These are phyloP conservation scores for Montipora efflorescens DNA, from an alignment of 64 coral and sea anemone genomes.

Conservation along the genomic window DNA sequence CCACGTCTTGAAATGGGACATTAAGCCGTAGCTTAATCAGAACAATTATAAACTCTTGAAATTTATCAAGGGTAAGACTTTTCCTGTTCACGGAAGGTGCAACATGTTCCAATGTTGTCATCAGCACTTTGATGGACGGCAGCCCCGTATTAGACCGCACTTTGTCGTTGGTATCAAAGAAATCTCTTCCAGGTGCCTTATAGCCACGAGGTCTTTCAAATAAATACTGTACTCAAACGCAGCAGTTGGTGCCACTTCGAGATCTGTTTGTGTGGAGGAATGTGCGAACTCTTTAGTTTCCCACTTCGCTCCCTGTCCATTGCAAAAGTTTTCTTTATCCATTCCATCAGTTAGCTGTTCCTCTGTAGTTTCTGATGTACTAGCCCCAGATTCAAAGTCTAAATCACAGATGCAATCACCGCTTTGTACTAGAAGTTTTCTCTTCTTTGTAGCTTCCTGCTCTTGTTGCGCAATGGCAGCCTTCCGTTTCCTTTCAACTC, in stretches of 20 bases:
- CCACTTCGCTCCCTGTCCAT: no score
- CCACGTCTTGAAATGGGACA: background rate
- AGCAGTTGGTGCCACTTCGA: no score
- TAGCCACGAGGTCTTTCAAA: no score
- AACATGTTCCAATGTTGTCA: background rate
- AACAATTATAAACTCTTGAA: no score
- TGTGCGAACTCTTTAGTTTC: no score
- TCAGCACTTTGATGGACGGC: background rate
- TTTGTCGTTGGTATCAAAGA: background rate
- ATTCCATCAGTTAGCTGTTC: no score
- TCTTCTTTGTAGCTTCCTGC: conserved; percentile 34
- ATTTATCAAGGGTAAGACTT: background rate
- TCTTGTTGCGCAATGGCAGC: no score
- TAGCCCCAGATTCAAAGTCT: conserved; percentile 64
- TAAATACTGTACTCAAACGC: no score
- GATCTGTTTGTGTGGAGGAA: no score
- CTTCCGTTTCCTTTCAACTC: no score
- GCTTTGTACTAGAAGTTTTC: background rate
- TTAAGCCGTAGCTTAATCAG: background rate
- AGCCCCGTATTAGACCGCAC: background rate
- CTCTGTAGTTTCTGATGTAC: background rate
- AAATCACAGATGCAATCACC: conserved; percentile 52
- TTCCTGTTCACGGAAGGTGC: conserved; percentile 8
- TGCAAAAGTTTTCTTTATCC: no score
- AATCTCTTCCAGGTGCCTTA: no score